These are phyloP conservation scores for Brachymystax lenok DNA, from an alignment of 2,797 vertebrate genomes.

Conservation along the genomic window DNA sequence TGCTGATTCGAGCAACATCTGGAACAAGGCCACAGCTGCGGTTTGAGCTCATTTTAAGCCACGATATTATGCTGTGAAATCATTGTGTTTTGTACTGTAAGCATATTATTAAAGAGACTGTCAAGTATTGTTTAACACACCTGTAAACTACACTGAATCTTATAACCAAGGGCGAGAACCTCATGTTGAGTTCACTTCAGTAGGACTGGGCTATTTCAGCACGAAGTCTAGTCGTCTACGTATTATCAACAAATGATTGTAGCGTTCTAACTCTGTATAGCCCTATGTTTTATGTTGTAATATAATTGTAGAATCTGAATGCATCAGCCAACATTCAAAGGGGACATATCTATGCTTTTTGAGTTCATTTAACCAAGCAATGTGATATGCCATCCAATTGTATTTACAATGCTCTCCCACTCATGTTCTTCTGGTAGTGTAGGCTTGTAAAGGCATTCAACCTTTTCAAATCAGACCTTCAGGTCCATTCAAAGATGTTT, in stretches of 20 bases:
- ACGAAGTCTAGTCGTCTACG: neutral
- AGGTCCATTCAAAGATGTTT: neutral
- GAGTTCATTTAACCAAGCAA: neutral
- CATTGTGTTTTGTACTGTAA: neutral
- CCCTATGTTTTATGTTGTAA: neutral
- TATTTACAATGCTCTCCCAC: neutral
- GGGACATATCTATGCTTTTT: neutral
- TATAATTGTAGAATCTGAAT: neutral
- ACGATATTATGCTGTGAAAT: neutral
- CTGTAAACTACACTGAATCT: neutral
- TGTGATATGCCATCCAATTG: neutral
- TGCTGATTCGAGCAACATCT: conserved; percentile 43
- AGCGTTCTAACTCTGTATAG: neutral
- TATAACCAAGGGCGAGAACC: neutral
- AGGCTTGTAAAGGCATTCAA: neutral
- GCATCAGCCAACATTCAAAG: neutral
- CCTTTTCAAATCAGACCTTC: neutral
- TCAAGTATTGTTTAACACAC: neutral
- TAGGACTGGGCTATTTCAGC: neutral
- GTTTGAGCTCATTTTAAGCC: conserved; percentile 6
- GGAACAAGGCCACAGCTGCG: conserved; percentile 32
- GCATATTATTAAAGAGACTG: neutral
- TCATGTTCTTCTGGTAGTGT: neutral
- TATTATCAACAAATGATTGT: neutral
- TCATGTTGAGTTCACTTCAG: neutral